Conservation (phyloP, 2,888 invertebrate genomes). For the Argynnis bischoffii region DNA sequence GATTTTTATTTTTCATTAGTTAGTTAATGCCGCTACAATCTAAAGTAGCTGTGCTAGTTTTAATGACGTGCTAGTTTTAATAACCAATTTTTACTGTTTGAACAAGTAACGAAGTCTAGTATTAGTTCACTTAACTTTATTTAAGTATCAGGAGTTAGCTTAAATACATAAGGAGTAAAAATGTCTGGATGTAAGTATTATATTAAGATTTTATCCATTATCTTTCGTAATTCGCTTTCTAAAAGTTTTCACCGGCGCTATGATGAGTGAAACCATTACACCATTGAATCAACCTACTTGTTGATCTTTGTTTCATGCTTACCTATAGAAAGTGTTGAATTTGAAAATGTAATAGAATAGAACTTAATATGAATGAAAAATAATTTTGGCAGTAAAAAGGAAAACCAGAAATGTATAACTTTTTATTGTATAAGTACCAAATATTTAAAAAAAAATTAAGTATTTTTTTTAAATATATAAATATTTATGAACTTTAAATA, state of each 20-base stretch:
- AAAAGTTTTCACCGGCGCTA: background rate
- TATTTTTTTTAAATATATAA: no score
- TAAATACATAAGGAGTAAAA: slow-evolving; percentile 5
- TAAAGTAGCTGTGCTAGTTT: no score
- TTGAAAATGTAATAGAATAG: no score
- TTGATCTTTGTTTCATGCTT: no score
- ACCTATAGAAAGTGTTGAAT: no score
- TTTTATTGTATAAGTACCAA: no score
- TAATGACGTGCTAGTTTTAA: slow-evolving; percentile 7
- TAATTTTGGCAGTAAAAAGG: no score
- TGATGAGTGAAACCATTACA: slow-evolving; percentile 8
- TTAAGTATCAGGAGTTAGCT: background rate
- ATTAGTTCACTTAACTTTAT: background rate
- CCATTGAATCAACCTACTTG: background rate
- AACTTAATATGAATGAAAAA: no score
- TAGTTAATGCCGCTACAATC: no score
- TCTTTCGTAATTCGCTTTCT: background rate
- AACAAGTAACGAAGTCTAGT: slow-evolving; percentile 10
- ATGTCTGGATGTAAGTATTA: slow-evolving; percentile 66
- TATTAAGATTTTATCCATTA: background rate
- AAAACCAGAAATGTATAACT: no score
- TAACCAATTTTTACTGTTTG: slow-evolving; percentile 8
- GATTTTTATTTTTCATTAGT: no score
- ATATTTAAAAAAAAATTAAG: no score
- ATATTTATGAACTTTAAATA: background rate